Evolutionary conservation across 1,140 invertebrate species (phyloP), one percentile per base, ranked within the genome.

Genomic region (Parapsyche elsis): DNA sequence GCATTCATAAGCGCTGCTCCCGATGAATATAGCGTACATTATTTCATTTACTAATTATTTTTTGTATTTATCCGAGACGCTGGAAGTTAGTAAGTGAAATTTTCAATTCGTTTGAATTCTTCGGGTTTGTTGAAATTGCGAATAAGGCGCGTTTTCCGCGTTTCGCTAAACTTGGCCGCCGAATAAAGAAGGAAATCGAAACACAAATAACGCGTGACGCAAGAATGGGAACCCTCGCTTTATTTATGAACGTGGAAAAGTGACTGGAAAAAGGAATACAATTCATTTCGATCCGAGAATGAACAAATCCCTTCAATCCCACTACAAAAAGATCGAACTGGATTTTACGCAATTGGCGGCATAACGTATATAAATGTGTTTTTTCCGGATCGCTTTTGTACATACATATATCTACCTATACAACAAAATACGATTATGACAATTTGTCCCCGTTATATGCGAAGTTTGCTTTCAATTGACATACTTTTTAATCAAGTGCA

Each of bases 281-380:
- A 67, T 67, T 67, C 64, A 67, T 67, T 67, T 67, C 64, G 64
- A 67, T 67, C 64, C 21, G 64, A 67, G 24, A 67, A 67, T 67
- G 64, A 67, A 67, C 64, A 67, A 67, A 67, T 67, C 64, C 64
- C n/a, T 67, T 67, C 64, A 67, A 67, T 67, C 64, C 64, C 9
- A 23, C 64, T 24, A 67, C 64, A 67, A 67, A 67, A 67, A 23
- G 64, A 67, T 67, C 64, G 19, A 67, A 67, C 23, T 23, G 64
- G 64, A 67, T 67, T 67, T 38, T 67, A 21, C 64, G 21, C 64
- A 10, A 67, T 67, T 26, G 64, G 23, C 64, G 19, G 19, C 19
- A 38, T 7, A 38, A 38, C 1, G 30, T 38, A 38, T 12, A 61
- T 19, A 53, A 14, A 19, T 53, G 49, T 53, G 49, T 53, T 61